Evolutionary conservation across 2,888 invertebrate species (phyloP).

Genomic region (Zaprionus lineosus): DNA sequence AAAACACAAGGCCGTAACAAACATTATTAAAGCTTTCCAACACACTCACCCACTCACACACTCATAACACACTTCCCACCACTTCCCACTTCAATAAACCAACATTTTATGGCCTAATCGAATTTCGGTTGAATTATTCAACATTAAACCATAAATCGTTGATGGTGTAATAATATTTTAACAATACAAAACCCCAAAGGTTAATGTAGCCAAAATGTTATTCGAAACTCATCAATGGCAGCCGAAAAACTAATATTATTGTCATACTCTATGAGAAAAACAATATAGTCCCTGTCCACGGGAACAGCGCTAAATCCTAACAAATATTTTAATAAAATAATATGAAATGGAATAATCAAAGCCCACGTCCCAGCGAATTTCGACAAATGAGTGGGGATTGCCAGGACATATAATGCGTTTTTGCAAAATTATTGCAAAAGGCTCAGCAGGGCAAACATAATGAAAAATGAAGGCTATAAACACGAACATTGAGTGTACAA

Average conservation of each 20-base stretch:
- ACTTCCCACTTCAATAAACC: not conserved
- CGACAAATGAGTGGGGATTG: not conserved
- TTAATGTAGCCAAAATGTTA: constrained; percentile 36
- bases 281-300: constrained; percentile 6
- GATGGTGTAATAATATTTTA: constrained; percentile 34
- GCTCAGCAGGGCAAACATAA: too few species aligned
- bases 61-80: not conserved
- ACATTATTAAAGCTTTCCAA: not conserved
- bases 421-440: too few species aligned
- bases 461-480: too few species aligned
- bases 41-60: not conserved
- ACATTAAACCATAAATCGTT: constrained; percentile 27
- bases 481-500: too few species aligned
- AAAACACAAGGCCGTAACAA: too few species aligned
- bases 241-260: constrained; percentile 22
- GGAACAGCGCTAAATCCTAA: not conserved
- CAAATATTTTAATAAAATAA: constrained; percentile 34
- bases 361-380: not conserved
- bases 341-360: constrained; percentile 25
- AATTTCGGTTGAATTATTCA: constrained; percentile 30
- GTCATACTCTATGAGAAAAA: constrained; percentile 18
- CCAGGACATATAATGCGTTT: constrained; percentile 1
- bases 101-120: constrained; percentile 19
- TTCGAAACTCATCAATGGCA: constrained; percentile 32
- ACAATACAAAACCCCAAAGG: constrained; percentile 18